These are phyloP conservation scores for Tromatobia lineatoria DNA, from an alignment of 2,888 invertebrate genomes.

Conservation along the genomic window DNA sequence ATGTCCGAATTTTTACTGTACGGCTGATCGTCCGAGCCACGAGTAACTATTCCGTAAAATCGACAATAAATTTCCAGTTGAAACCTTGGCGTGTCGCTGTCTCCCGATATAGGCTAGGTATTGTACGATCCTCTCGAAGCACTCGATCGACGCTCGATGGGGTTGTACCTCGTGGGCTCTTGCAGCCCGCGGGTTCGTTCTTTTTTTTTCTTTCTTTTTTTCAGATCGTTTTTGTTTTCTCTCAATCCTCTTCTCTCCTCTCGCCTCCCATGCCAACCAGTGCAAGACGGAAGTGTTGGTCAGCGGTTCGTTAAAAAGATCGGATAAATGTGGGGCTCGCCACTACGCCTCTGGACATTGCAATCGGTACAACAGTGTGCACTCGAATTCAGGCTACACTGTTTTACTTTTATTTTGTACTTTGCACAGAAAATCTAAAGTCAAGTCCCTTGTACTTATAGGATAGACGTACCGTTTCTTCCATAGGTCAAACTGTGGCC, in stretches of 20 bases:
- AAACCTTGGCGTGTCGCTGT: constrained; percentile 11
- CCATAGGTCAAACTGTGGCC: too few species aligned
- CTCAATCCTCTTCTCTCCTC: constrained; percentile 4
- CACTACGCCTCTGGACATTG: too few species aligned
- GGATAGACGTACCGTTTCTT: too few species aligned
- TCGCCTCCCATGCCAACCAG: neutral
- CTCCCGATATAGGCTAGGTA: neutral
- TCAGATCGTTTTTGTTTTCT: neutral
- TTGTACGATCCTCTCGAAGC: constrained; percentile 15
- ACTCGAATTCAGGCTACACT: too few species aligned
- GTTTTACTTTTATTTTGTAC: too few species aligned
- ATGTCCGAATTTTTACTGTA: constrained; percentile 66
- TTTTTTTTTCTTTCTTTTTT: constrained; percentile 5
- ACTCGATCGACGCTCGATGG: constrained; percentile 29
- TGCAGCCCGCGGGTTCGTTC: neutral
- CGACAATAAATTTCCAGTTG: constrained; percentile 39
- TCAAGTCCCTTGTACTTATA: too few species aligned
- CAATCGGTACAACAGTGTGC: too few species aligned
- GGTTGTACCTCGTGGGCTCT: neutral
- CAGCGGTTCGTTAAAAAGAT: neutral
- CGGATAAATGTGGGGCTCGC: neutral
- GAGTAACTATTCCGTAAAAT: constrained; percentile 15
- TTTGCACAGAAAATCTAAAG: too few species aligned
- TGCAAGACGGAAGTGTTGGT: neutral
- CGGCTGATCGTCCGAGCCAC: neutral